Conservation (phyloP, 1,140 invertebrate genomes). For the Capitella teleta region DNA sequence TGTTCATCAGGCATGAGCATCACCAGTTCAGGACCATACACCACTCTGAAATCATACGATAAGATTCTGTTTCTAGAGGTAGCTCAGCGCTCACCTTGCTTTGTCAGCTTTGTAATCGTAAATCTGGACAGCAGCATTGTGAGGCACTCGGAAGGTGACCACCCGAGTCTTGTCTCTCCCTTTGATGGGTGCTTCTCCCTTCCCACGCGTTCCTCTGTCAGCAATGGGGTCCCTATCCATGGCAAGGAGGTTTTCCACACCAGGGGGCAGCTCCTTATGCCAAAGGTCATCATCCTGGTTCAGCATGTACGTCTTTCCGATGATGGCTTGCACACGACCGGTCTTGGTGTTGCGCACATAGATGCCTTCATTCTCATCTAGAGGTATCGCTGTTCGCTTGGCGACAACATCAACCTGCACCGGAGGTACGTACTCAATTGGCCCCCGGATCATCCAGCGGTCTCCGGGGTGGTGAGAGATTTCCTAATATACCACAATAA, state of each 20-base stretch:
- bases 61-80: background rate
- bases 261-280: slow-evolving; percentile 42
- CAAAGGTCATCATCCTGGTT: slow-evolving; percentile 49
- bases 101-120: slow-evolving; percentile 49
- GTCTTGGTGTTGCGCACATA: slow-evolving; percentile 47
- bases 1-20: slow-evolving; percentile 50
- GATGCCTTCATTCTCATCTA: slow-evolving; percentile 49
- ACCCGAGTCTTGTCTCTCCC: slow-evolving; percentile 39
- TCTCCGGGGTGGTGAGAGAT: slow-evolving; percentile 41
- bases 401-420: slow-evolving; percentile 46
- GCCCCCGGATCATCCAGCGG: slow-evolving; percentile 47
- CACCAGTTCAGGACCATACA: slow-evolving; percentile 49
- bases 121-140: slow-evolving; percentile 49
- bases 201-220: slow-evolving; percentile 29
- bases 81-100: slow-evolving; percentile 33
- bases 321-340: slow-evolving; percentile 45
- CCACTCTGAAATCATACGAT: slow-evolving; percentile 30
- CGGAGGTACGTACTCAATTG: slow-evolving; percentile 46
- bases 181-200: slow-evolving; percentile 9
- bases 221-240: slow-evolving; percentile 39
- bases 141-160: slow-evolving; percentile 46
- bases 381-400: slow-evolving; percentile 43
- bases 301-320: slow-evolving; percentile 47
- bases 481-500: too few species aligned
- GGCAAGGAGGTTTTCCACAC: slow-evolving; percentile 39